Base-by-base conservation (phyloP, 2,113 vertebrate genomes). In the Pachypanchax playfairii region DNA sequence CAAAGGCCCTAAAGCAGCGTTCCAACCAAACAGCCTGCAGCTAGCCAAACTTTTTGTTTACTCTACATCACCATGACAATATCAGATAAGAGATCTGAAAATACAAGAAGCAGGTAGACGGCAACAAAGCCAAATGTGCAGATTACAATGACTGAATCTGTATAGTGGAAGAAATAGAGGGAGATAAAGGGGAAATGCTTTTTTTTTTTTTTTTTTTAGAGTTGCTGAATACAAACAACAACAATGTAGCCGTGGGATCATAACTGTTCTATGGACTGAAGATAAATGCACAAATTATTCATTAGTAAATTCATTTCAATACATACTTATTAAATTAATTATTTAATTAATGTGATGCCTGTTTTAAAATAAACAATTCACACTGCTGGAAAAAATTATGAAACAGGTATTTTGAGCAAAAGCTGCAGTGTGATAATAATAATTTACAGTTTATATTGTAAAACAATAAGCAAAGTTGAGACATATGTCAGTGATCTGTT, bases 61-160 rank as follows among this genome's bases (percentile, higher is more conserved):
- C 74, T 75, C 73, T 76, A 73, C 63, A 88, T 82, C 62, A 76
- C 83, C 82, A 87, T 88, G 87, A 88, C 79, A 44, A 83, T 80
- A 87, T 86, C 85, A 87, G 89, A 90, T 88, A 90, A 85, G 81
- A 53, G 58, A 87, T 83, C 82, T 84, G 86, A 89, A 87, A 86
- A 88, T 87, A 88, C 69, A 72, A 53, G 53, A 60, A 73, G 75
- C 51, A 38, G 80, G 58, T 31, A 68, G 74, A 65, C 52, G 70
- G 77, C 76, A 80, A 77, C 73, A 83, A 71, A 75, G 80, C 35
- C 57, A 77, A 79, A 80, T 65, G 24, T 82, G 87, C 84, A 87
- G 56, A 78, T 79, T 81, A 77, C 86, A 85, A 58, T 78, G 57
- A 87, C 47, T 77, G 70, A 70, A 54, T 79, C 52, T 83, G 61